These are phyloP conservation scores for Amblyjoppa fuscipennis DNA, from an alignment of 2,888 invertebrate genomes.

Conservation along the genomic window DNA sequence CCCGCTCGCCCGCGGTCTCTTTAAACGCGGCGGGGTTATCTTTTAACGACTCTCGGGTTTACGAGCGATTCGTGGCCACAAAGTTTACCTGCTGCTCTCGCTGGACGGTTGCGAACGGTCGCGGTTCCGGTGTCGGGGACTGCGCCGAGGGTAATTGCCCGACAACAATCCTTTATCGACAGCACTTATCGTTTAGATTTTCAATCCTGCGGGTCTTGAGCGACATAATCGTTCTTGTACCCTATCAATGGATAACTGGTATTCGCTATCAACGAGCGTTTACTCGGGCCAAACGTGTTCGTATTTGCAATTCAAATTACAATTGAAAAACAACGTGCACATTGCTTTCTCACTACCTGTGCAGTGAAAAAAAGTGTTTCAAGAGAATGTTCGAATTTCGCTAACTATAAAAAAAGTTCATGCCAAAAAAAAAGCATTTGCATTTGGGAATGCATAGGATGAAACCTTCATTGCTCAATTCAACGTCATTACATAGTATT, in stretches of 20 bases:
- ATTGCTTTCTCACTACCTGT: too few species aligned
- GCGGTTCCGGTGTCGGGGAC: constrained; percentile 32
- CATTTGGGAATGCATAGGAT: background rate
- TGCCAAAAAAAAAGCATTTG: background rate
- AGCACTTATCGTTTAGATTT: constrained; percentile 64
- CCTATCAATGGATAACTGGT: constrained; percentile 14
- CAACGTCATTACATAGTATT: background rate
- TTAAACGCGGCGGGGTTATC: constrained; percentile 71
- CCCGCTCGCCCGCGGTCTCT: constrained; percentile 57
- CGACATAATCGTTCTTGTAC: constrained; percentile 16
- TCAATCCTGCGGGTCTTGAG: constrained; percentile 36
- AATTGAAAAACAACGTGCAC: too few species aligned
- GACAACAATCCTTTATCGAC: constrained; percentile 61
- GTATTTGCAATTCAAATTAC: background rate
- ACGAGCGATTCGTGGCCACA: constrained; percentile 75
- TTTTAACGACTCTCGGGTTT: constrained; percentile 76
- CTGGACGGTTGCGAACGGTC: constrained; percentile 30
- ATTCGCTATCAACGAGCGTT: background rate
- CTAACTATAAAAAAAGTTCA: background rate
- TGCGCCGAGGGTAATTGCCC: constrained; percentile 53
- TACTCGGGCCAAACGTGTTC: background rate
- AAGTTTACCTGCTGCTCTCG: constrained; percentile 71
- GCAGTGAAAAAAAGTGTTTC: too few species aligned
- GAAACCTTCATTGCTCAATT: constrained; percentile 12
- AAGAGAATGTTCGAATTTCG: too few species aligned